phyloP scores from a whole-genome alignment of 2,797 vertebrate species.

The Schizothorax lantsangensis region DNA sequence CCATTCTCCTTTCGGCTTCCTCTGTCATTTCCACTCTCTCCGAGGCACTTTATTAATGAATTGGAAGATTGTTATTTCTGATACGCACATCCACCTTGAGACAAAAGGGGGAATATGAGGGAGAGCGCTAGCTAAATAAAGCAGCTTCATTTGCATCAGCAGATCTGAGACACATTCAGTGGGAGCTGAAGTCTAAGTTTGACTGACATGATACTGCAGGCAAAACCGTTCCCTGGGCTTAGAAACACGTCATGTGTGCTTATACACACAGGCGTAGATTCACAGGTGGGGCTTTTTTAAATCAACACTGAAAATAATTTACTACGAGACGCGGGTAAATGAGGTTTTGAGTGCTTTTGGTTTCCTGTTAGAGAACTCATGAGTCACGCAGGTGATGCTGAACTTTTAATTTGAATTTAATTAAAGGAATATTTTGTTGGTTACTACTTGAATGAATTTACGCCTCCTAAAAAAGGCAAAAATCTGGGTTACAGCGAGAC shows the following conservation, averaged over 20 bases:
- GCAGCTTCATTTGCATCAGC: conserved; percentile 27
- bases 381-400: not conserved
- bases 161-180: not conserved
- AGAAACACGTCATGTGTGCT: conserved; percentile 15
- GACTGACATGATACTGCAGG: conserved; percentile 48
- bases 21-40: conserved; percentile 59
- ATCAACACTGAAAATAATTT: not conserved
- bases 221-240: conserved; percentile 54
- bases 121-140: not conserved
- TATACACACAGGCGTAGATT: not conserved
- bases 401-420: not conserved
- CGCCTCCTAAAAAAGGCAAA: not conserved
- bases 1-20: conserved; percentile 39
- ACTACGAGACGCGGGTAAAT: not conserved
- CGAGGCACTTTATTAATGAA: conserved; percentile 47
- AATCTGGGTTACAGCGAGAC: not conserved
- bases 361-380: not conserved
- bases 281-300: not conserved
- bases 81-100: conserved; percentile 19
- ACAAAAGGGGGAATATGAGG: not conserved
- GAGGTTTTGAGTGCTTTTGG: not conserved
- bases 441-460: not conserved
- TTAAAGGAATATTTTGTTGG: not conserved
- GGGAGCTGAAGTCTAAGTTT: conserved; percentile 24
- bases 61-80: conserved; percentile 39